Percentiles rank a stretch among this genome's conserved stretches.
Conservation (phyloP, 2,797 vertebrate species). For the Pyrocephalus nanus region DNA sequence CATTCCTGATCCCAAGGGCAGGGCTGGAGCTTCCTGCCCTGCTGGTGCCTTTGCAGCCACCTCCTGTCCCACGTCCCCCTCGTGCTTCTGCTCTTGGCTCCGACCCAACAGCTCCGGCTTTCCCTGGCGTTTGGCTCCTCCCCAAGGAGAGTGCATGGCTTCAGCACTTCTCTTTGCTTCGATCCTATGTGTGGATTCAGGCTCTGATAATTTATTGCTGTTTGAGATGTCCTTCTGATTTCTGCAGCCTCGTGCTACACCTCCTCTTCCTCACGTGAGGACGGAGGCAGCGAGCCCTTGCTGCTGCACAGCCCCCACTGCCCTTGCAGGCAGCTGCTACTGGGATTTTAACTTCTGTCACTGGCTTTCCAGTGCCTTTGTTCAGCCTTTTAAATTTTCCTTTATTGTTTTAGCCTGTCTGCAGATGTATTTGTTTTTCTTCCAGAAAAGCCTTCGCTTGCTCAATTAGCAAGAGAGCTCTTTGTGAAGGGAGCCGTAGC, state of each 20-base stretch:
- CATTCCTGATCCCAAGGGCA: neutral
- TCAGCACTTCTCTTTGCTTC: neutral
- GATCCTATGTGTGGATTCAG: neutral
- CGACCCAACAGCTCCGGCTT: neutral
- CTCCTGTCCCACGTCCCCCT: too few relatives aligned
- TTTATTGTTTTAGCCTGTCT: slow-evolving; percentile 38
- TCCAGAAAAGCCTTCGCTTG: slow-evolving; percentile 4
- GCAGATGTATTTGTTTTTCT: slow-evolving; percentile 17
- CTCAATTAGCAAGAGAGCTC: slow-evolving; percentile 7
- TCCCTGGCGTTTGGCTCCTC: slow-evolving; percentile 13
- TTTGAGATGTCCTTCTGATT: neutral
- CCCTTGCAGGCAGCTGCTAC: neutral
- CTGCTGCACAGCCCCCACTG: neutral
- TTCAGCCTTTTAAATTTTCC: slow-evolving; percentile 8
- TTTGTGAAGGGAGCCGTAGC: neutral
- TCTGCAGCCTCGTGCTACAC: neutral
- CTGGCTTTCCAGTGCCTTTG: neutral
- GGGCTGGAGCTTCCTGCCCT: fast-evolving
- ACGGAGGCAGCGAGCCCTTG: fast-evolving
- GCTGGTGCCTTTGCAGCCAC: neutral
- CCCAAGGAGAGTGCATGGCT: neutral
- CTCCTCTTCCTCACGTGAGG: neutral
- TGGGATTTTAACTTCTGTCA: neutral
- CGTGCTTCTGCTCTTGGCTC: fast-evolving
- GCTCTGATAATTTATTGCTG: neutral